Base-by-base conservation (phyloP, 2,888 invertebrate species). In the Allophyes oxyacanthae region DNA sequence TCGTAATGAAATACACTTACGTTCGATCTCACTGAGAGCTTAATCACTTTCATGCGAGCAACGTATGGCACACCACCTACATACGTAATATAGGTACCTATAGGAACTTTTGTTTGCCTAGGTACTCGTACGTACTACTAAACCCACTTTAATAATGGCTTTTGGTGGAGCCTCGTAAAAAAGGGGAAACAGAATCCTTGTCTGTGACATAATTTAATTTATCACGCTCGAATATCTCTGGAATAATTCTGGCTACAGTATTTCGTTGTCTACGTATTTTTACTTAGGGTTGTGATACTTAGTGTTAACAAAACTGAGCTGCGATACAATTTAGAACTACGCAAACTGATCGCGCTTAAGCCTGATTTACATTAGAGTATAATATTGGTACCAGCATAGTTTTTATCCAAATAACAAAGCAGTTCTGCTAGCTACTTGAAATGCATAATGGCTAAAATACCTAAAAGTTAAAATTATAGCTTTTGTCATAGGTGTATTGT, bases 151-250 rank as follows among this genome's bases (percentile, higher is more conserved):
- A 60, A 64, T 68, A 60, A 72, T 68, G 57, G 59, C 44, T 64
- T 67, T 58, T 42, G 68, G 46, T 45, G 30, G 42, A 52, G 51
- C 10, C 49, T 60, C 56, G 60, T 64, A 68, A 71, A 71, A 68
- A 68, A 52, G 38, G 53, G 50, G 36, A 54, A 59, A 57, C 51
- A 46, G 34, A 57, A 50, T 55, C 44, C 60, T 60, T 68, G 73
- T 38, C 40, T 48, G 64, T 64, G 73, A 72, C 64, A 53, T 64
- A 48, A 71, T 64, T 68, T 72, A 58, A 70, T 70, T 72, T 70
- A 67, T 71, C 70, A 60, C 57, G 38, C 25, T 11, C 15, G 41
- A 26, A 42, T 52, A 63, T 50, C 46, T 54, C 28, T 26, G 38
- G 9, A 54, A 56, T 40, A 43, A 64, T 57, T 54, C 44, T 33